Evolutionary conservation across 2,113 vertebrate genomes (phyloP).

Genomic region (Anthoscopus minutus): DNA sequence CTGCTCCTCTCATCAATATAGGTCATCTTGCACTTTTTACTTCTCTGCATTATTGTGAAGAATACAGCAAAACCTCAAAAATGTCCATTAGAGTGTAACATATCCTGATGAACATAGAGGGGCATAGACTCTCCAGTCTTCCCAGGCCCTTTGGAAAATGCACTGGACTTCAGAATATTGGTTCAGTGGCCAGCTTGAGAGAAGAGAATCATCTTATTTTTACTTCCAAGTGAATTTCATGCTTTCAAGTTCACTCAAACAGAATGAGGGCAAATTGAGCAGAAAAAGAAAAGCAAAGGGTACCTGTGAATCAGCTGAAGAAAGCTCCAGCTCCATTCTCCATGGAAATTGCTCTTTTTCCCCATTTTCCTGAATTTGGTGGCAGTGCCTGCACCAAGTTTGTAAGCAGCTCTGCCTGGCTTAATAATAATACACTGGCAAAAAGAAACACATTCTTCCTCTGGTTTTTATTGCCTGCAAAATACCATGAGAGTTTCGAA

Average conservation of each 20-base stretch:
- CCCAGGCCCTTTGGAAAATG: not conserved
- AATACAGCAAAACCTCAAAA: not conserved
- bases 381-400: not conserved
- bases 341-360: not conserved
- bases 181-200: not conserved
- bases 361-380: not conserved
- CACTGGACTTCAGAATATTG: not conserved
- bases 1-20: not conserved
- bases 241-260: not conserved
- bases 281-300: not conserved
- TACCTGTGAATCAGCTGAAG: not conserved
- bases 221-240: not conserved
- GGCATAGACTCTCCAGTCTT: not conserved
- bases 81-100: not conserved
- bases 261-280: not conserved
- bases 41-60: not conserved
- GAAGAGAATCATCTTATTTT: not conserved
- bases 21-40: not conserved
- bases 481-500: constrained; percentile 45
- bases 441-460: constrained; percentile 7
- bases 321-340: not conserved
- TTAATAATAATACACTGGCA: not conserved
- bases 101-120: not conserved
- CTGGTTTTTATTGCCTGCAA: constrained; percentile 56
- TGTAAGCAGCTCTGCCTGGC: not conserved